phyloP scores from a whole-genome alignment of 2,113 vertebrate species.

The Gymnarchus niloticus region DNA sequence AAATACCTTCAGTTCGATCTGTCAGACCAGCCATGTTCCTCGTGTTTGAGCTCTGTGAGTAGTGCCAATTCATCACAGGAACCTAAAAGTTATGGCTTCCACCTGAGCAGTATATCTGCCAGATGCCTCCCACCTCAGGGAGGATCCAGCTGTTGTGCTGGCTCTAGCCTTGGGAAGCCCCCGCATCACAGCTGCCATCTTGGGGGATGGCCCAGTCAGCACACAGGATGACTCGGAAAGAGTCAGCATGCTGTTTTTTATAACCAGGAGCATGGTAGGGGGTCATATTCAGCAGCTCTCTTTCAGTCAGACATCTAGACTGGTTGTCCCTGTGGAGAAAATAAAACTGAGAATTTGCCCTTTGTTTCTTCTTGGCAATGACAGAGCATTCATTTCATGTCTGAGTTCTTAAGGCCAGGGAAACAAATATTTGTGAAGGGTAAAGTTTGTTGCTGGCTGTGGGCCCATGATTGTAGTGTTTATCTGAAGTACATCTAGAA shows the following conservation, averaged over 20 bases:
- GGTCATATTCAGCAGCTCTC: background rate
- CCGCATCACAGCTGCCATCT: background rate
- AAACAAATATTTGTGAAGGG: background rate
- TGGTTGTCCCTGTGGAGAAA: slow-evolving; percentile 14
- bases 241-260: slow-evolving; percentile 1
- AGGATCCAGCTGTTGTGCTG: background rate
- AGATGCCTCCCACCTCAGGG: background rate
- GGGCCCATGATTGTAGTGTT: background rate
- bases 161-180: background rate
- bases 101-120: background rate
- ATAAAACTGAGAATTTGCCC: background rate
- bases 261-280: slow-evolving; percentile 9
- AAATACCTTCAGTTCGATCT: background rate
- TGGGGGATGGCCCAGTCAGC: background rate
- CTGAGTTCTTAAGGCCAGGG: background rate
- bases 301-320: slow-evolving; percentile 13
- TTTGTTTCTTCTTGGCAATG: background rate
- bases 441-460: background rate
- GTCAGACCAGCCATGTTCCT: background rate
- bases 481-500: background rate
- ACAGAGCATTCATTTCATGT: background rate
- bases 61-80: background rate
- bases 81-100: background rate
- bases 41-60: background rate
- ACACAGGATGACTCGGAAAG: slow-evolving; percentile 4